Evolutionary conservation across 2,888 invertebrate genomes (phyloP), one percentile per base, ranked within the genome.

Genomic region (Agonopterix alstromeriana): DNA sequence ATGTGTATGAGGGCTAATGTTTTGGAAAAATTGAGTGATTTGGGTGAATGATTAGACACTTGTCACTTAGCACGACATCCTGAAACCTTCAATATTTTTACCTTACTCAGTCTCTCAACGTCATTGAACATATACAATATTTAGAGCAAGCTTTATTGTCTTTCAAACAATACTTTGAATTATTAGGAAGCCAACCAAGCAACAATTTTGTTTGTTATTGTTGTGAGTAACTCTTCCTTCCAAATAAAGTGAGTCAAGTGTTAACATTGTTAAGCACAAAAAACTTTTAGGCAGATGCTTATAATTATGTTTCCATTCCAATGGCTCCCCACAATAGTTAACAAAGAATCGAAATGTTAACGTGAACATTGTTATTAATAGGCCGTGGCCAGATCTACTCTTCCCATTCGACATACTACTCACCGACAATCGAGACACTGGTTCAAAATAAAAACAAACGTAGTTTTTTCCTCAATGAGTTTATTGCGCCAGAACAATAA

Each of bases 401-500:
- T 27, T 7, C 60, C 63, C 67, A 70, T 74, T 70, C 67, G 70
- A 66, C 61, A 59, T 59, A 66, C 61, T 52, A 73, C 75, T 70
- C 66, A 67, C 68, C 70, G 54, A 61, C 27, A 27, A 27, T 27
- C 27, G 27, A 27, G 27, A 27, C 27, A 7, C 54, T 47, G 50
- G 54, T 41, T 51, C 62, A 61, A 79, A 84, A 86, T 78, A 78
- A 86, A 85, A 86, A 82, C 81, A 82, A 84, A 68, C 50, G 61
- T 67, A 65, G 51, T 60, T 77, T 77, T 76, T 84, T 83, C 77
- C 73, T 86, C 84, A 87, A 82, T 85, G 84, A 80, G 76, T 88
- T 88, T 88, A 88, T 86, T 88, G 82, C 85, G 84, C 73, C 83
- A 85, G 86, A 87, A 88, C 87, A 87, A 84, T 85, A 85, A 85